These are phyloP conservation scores for Aphaenogaster floridana DNA, from an alignment of 1,140 invertebrate species.

Conservation along the genomic window DNA sequence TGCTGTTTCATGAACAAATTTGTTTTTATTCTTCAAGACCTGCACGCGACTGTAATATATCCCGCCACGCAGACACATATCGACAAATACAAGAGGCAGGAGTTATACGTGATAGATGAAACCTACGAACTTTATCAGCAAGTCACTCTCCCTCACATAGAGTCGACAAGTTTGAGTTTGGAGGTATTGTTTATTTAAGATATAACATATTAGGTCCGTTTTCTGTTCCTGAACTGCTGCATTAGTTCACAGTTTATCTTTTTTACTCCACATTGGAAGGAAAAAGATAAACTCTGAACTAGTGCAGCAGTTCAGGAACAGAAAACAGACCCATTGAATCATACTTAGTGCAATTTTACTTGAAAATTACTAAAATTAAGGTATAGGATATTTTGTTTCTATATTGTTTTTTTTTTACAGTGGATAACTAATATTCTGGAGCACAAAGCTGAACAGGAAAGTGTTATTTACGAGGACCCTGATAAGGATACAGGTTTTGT, in stretches of 20 bases:
- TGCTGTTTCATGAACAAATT: conserved; percentile 23
- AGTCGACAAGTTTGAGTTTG: conserved; percentile 91
- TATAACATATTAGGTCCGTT: background rate
- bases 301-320: too few species aligned
- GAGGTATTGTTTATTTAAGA: conserved; percentile 88
- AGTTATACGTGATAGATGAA: conserved; percentile 93
- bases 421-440: conserved; percentile 99
- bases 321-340: background rate
- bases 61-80: conserved; percentile 97
- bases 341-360: background rate
- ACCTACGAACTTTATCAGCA: conserved; percentile 94
- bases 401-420: conserved; percentile 87
- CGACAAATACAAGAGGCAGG: conserved; percentile 93
- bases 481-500: conserved; percentile 95
- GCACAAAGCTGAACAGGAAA: conserved; percentile 95
- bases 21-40: conserved; percentile 86
- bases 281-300: too few species aligned
- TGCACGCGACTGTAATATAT: conserved; percentile 95
- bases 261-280: too few species aligned
- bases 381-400: background rate
- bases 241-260: too few species aligned
- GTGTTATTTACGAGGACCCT: conserved; percentile 94
- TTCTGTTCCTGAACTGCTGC: too few species aligned
- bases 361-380: background rate
- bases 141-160: conserved; percentile 92